Evolutionary conservation across 2,888 invertebrate species (phyloP).

Genomic region (Nomada ruficornis): DNA sequence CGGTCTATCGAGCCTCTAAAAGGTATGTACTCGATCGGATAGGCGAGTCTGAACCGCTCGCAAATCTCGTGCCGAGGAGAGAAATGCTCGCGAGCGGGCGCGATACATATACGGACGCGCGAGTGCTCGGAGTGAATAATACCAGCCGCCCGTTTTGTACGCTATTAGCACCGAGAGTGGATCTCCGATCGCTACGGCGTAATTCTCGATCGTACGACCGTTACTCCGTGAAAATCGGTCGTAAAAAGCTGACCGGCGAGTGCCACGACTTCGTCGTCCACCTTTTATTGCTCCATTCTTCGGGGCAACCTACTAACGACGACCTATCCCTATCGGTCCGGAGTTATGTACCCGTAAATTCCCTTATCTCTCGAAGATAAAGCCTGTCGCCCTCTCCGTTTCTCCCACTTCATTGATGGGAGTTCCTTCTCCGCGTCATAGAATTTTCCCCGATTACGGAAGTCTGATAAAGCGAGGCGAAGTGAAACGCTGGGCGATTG

Average conservation of each 20-base stretch:
- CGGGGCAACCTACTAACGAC: constrained; percentile 67
- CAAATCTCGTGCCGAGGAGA: constrained; percentile 58
- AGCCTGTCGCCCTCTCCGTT: constrained; percentile 20
- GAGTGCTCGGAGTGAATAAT: constrained; percentile 73
- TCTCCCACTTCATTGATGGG: background rate
- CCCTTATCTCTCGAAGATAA: constrained; percentile 61
- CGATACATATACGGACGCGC: constrained; percentile 75
- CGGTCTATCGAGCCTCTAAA: constrained; percentile 34
- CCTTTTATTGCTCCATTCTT: constrained; percentile 78
- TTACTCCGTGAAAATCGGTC: constrained; percentile 78
- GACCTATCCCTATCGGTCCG: constrained; percentile 62
- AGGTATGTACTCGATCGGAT: constrained; percentile 40
- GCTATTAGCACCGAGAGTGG: constrained; percentile 77
- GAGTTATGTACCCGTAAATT: constrained; percentile 65
- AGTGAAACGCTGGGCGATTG: constrained; percentile 11
- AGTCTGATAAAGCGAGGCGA: constrained; percentile 33
- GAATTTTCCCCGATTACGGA: constrained; percentile 33
- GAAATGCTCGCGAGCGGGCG: constrained; percentile 51
- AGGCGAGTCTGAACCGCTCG: constrained; percentile 43
- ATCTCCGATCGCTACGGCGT: constrained; percentile 75
- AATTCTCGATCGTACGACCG: constrained; percentile 75
- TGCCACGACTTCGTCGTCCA: constrained; percentile 54
- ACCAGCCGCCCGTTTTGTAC: constrained; percentile 77
- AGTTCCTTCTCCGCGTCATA: background rate
- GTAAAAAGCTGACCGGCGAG: constrained; percentile 70